A percentile compares a stretch with the other conserved stretches of the same genome.
Conservation (phyloP, 2,888 invertebrate genomes). For the Limenitis camilla region DNA sequence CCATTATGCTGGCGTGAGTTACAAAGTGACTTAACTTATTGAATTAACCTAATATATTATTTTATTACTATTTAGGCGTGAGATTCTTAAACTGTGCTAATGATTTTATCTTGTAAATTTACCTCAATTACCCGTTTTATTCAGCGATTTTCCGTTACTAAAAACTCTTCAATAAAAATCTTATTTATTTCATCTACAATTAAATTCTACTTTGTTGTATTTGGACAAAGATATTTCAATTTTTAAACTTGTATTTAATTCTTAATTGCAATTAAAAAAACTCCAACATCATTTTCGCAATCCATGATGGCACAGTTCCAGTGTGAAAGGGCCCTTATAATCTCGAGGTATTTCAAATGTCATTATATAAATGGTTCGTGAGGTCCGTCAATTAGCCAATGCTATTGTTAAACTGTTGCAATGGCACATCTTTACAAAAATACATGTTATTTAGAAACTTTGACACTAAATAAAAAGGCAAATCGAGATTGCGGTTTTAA, state of each 20-base stretch:
- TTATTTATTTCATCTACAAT: no score
- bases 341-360: conserved; percentile 12
- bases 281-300: no score
- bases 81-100: not conserved
- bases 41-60: conserved; percentile 5
- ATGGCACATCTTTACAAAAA: conserved; percentile 10
- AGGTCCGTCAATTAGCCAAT: conserved; percentile 21
- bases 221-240: no score
- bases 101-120: conserved; percentile 2
- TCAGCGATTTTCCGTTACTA: no score
- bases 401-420: conserved; percentile 17
- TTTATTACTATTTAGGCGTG: conserved; percentile 3
- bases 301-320: not conserved
- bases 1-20: not conserved
- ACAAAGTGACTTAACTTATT: conserved; percentile 1
- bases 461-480: conserved; percentile 16
- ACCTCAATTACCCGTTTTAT: no score
- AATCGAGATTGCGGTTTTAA: not conserved
- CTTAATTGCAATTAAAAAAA: no score
- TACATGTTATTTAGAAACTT: conserved; percentile 6
- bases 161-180: no score
- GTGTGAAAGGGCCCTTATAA: conserved; percentile 2
- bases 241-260: no score
- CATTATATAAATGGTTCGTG: conserved; percentile 22
- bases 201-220: no score